These are phyloP conservation scores for Daktulosphaira vitifoliae DNA, from an alignment of 1,140 invertebrate species.

Conservation along the genomic window DNA sequence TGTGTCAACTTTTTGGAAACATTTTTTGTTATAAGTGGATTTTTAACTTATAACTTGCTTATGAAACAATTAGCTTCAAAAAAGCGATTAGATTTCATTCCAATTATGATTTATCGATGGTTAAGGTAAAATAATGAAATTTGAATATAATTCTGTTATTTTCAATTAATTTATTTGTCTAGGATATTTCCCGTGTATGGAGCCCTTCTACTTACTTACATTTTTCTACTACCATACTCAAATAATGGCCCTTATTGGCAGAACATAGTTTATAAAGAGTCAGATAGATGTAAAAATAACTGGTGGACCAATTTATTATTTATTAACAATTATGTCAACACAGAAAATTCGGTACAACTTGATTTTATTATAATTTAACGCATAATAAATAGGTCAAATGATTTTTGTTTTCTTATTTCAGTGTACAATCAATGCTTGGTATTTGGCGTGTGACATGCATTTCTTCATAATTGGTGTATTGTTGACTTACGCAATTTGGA, in stretches of 20 bases:
- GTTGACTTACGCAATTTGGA: conserved; percentile 14
- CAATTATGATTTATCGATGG: conserved; percentile 37
- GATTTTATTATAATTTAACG: background rate
- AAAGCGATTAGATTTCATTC: conserved; percentile 37
- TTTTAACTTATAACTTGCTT: conserved; percentile 38
- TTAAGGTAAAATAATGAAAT: conserved; percentile 36
- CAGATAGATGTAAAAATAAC: conserved; percentile 55
- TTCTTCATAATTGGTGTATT: conserved; percentile 47
- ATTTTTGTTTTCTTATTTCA: conserved; percentile 37
- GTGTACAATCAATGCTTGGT: conserved; percentile 59
- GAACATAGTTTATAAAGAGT: conserved; percentile 50
- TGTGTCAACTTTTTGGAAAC: conserved; percentile 46
- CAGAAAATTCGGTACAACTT: conserved; percentile 49
- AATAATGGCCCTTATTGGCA: conserved; percentile 60
- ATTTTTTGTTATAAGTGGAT: conserved; percentile 44
- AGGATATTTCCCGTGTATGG: conserved; percentile 62
- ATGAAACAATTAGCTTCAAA: conserved; percentile 37
- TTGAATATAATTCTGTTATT: conserved; percentile 3
- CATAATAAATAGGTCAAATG: background rate
- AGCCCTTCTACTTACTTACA: conserved; percentile 58
- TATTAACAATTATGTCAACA: conserved; percentile 71
- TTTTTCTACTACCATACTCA: conserved; percentile 56
- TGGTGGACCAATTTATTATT: conserved; percentile 82
- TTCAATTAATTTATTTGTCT: conserved; percentile 12
- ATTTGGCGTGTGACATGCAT: conserved; percentile 56